Conservation (phyloP, 2,113 vertebrate species). For the Corythaixoides concolor region DNA sequence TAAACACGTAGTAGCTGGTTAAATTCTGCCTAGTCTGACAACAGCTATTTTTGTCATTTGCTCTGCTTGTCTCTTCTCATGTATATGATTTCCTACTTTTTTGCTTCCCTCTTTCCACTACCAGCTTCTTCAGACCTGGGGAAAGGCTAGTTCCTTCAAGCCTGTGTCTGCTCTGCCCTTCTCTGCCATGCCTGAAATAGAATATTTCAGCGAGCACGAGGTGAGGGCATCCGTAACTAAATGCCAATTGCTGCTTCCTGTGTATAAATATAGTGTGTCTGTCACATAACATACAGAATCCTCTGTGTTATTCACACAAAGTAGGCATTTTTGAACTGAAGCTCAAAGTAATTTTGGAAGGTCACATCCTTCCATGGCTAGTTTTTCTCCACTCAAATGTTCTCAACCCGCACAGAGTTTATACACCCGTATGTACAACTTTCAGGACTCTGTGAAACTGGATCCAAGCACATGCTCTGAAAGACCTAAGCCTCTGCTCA, state of each 20-base stretch:
- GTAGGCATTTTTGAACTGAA: background rate
- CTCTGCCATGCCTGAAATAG: conserved; percentile 4
- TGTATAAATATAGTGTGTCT: background rate
- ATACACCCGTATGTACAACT: background rate
- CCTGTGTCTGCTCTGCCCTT: background rate
- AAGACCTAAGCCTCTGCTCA: background rate
- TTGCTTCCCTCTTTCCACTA: background rate
- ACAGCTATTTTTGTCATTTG: conserved; percentile 11
- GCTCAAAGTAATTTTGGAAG: conserved; percentile 11
- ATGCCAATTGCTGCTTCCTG: conserved; percentile 18
- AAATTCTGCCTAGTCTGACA: conserved; percentile 13
- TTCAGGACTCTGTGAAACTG: background rate
- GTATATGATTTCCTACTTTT: background rate
- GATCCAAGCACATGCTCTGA: background rate
- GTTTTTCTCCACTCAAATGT: background rate
- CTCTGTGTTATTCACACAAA: conserved; percentile 20
- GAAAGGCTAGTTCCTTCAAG: background rate
- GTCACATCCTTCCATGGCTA: background rate
- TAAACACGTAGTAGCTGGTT: background rate
- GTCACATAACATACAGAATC: conserved; percentile 17
- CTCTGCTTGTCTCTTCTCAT: conserved; percentile 27
- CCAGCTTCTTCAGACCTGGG: background rate
- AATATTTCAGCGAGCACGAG: conserved; percentile 3
- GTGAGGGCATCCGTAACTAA: background rate
- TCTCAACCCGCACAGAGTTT: background rate